Evolutionary conservation across 1,140 invertebrate species (phyloP), one percentile per base, ranked within the genome.

Genomic region (Neodiprion virginianus): DNA sequence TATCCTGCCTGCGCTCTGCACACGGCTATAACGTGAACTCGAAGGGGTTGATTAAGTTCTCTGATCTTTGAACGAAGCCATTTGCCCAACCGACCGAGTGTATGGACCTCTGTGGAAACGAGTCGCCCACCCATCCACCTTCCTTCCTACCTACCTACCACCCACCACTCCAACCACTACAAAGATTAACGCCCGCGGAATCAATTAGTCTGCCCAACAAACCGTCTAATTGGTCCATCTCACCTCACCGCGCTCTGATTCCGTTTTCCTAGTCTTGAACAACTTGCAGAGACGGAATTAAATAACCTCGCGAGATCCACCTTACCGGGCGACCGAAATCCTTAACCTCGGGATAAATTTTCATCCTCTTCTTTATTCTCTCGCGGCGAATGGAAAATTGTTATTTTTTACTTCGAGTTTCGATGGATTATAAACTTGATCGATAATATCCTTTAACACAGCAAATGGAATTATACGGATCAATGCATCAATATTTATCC

Each of bases 191-290:
- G 77, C 79, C 79, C 76, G 82, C 75, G 79, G 82, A 85, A 83
- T 87, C 85, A 85, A 87, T 87, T 87, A 86, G 80, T 75, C 80
- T 77, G 80, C 72, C 77, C 83, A 82, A 77, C 79, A 82, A 83
- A 81, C 82, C 84, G 79, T 48, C 77, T 87, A 86, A 86, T 87
- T 85, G 81, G 53, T 61, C 11, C 11, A 61, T 61, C 53, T 61
- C 53, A 61, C 53, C 53, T 61, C 53, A 17, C 53, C 53, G 3
- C 53, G 11, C 53, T 61, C 53, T 17, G 53, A 61, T 61, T 61
- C 53, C 53, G n/a, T 61, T 61, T 40, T 40, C 28, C 28, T 40
- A 40, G 28, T 40, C 28, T 40, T 40, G 28, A 40, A 40, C 28
- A 40, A 40, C 28, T 40, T 5, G 28, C 28, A 40, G 28, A 5